Conservation (phyloP, 2,888 invertebrate species). For the Seira ritae region DNA sequence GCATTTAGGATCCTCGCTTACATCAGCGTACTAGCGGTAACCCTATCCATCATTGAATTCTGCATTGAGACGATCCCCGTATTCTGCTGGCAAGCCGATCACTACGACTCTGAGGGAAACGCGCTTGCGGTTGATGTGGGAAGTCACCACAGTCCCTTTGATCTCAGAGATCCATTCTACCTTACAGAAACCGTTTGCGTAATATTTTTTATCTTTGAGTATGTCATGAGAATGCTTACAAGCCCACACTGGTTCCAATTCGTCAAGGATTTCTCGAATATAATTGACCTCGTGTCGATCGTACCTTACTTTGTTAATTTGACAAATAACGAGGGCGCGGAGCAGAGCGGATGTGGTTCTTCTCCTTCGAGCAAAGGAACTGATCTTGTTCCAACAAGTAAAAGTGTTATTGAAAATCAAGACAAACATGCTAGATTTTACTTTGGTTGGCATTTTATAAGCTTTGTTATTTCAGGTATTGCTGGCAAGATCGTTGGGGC, state of each 20-base stretch:
- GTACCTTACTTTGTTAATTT: slow-evolving; percentile 61
- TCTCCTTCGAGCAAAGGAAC: too few relatives aligned
- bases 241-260: slow-evolving; percentile 52
- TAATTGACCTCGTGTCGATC: slow-evolving; percentile 67
- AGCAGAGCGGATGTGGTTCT: too few relatives aligned
- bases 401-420: too few relatives aligned
- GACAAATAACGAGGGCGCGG: too few relatives aligned
- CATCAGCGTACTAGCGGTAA: slow-evolving; percentile 63
- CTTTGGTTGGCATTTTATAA: neutral
- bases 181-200: slow-evolving; percentile 62
- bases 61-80: slow-evolving; percentile 62
- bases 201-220: slow-evolving; percentile 66
- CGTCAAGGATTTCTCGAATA: slow-evolving; percentile 55
- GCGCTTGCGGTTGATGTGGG: neutral
- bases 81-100: too few relatives aligned
- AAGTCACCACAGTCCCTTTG: neutral
- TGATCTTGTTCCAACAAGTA: too few relatives aligned
- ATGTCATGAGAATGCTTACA: slow-evolving; percentile 36
- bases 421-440: too few relatives aligned
- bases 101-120: slow-evolving; percentile 2
- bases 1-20: slow-evolving; percentile 59
- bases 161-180: slow-evolving; percentile 60
- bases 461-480: neutral
- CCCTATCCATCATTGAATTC: slow-evolving; percentile 64
- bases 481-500: slow-evolving; percentile 60